Evolutionary conservation across 1,140 invertebrate species (phyloP), one percentile per base, ranked within the genome.

Genomic region (Branchinecta lynchi): DNA sequence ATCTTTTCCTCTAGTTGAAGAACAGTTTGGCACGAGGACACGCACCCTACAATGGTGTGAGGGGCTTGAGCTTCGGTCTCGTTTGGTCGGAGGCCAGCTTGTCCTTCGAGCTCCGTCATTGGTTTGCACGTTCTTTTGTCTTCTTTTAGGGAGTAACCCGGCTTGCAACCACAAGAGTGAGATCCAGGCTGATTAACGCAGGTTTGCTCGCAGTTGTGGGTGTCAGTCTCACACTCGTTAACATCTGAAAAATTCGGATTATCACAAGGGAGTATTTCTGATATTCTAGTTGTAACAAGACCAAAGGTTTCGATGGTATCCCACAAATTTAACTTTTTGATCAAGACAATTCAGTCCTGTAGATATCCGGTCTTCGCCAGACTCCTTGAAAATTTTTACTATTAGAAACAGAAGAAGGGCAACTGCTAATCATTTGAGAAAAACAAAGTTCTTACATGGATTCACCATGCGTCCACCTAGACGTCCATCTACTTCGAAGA

Each of bases 201-300:
- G 21, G 77, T 76, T 65, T 86, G 83, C 70, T 84, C 80, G 73
- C 85, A 86, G 8, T 82, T 82, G 1, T 82, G 82, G 46, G 83
- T 85, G 69, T 81, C 78, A n/a, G 79, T 77, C 7, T 76, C 73
- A 74, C 88, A 89, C 76, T 89, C 88, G 76, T 89, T 81, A 60
- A 89, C 80, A 77, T 89, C 87, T 87, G 72, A 21, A 72, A n/a
- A 69, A 74, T 51, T 5, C 8, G 12, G 68, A 66, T n/a, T n/a
- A n/a, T n/a, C n/a, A n/a, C n/a, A n/a, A n/a, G n/a, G n/a, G n/a
- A n/a, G n/a, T n/a, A n/a, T n/a, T n/a, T n/a, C n/a, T n/a, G n/a
- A n/a, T n/a, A n/a, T n/a, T n/a, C n/a, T n/a, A n/a, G n/a, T n/a
- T n/a, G n/a, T n/a, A n/a, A n/a, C n/a, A n/a, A n/a, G n/a, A n/a